A percentile compares a stretch with the other conserved stretches of the same genome.
These are phyloP conservation scores for Xanthia icteritia DNA, from an alignment of 2,888 invertebrate genomes.

Conservation along the genomic window DNA sequence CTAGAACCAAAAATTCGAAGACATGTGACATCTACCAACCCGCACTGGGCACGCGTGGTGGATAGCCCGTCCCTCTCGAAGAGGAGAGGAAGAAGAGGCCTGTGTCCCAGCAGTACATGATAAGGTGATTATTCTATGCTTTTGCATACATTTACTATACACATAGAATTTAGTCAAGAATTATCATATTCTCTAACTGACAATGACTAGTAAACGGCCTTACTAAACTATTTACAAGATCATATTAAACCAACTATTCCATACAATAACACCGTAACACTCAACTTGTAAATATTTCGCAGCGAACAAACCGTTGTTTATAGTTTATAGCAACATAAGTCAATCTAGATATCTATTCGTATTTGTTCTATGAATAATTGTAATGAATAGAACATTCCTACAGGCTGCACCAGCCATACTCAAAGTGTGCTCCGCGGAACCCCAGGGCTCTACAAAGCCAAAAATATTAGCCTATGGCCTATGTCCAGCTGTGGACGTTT, in stretches of 20 bases:
- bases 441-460: no score
- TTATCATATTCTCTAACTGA: background rate
- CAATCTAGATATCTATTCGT: constrained; percentile 63
- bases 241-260: constrained; percentile 25
- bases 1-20: no score
- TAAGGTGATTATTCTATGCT: no score
- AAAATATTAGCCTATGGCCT: no score
- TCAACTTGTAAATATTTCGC: constrained; percentile 53
- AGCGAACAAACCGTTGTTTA: constrained; percentile 63
- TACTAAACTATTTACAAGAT: constrained; percentile 26
- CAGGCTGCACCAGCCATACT: background rate
- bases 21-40: no score
- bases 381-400: constrained; percentile 63
- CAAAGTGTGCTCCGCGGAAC: no score
- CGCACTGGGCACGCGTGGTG: no score
- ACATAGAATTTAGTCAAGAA: background rate
- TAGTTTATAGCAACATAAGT: constrained; percentile 67
- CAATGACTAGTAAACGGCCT: constrained; percentile 1
- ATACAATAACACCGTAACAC: constrained; percentile 36
- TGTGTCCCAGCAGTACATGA: no score
- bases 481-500: no score
- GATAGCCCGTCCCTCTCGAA: no score
- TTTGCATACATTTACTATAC: no score
- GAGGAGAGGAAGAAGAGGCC: no score
- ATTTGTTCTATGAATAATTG: constrained; percentile 67